A percentile compares a stretch with the other conserved stretches of the same genome.
phyloP scores from a whole-genome alignment of 1,140 invertebrate species.

The Drosophila rufa region DNA sequence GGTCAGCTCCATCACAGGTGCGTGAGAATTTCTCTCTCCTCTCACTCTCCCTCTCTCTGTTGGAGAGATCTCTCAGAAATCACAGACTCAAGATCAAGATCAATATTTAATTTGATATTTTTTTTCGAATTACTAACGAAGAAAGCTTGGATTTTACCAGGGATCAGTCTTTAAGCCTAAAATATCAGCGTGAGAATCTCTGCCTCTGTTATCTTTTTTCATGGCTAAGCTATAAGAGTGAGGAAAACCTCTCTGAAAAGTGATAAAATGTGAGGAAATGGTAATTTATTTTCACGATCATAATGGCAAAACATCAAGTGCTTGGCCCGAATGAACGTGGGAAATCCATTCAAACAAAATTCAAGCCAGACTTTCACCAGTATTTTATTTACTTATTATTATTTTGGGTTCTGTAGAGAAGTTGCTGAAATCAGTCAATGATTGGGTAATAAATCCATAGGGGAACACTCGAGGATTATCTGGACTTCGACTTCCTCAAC shows the following conservation, averaged over 20 bases:
- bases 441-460: background rate
- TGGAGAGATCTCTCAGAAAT: background rate
- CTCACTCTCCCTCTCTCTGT: too few species aligned
- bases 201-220: background rate
- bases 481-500: background rate
- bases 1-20: constrained; percentile 13
- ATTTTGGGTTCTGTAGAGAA: background rate
- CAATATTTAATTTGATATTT: background rate
- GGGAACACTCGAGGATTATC: background rate
- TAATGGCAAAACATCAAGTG: constrained; percentile 14
- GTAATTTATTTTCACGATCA: constrained; percentile 9
- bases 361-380: constrained; percentile 10
- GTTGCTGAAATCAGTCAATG: background rate
- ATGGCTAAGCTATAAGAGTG: background rate
- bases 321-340: constrained; percentile 17
- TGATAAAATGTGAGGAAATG: constrained; percentile 5
- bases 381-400: background rate
- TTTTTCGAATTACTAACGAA: background rate
- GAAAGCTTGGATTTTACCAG: background rate
- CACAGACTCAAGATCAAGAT: background rate
- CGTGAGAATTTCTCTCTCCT: constrained; percentile 23
- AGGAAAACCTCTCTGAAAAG: background rate
- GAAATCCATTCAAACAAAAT: background rate
- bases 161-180: background rate
- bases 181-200: background rate